phyloP scores from a whole-genome alignment of 2,113 vertebrate genomes.

The Oxygymnocypris stewartii region DNA sequence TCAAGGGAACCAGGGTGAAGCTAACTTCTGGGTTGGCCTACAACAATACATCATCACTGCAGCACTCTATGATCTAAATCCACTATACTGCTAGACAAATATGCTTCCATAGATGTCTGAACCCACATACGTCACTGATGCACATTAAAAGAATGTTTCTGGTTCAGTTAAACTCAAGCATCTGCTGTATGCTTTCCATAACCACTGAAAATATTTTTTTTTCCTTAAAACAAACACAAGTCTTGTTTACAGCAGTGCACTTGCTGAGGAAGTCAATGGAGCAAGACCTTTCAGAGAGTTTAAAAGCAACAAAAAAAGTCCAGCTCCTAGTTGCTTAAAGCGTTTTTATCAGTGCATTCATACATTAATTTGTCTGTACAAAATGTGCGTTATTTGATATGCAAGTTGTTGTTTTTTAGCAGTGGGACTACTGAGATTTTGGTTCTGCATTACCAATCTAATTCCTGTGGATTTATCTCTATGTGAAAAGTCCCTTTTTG shows the following conservation, averaged over 20 bases:
- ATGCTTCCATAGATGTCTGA: not conserved
- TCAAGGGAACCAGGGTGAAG: not conserved
- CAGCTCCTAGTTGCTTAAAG: not conserved
- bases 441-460: not conserved
- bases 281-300: not conserved
- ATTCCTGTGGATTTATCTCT: constrained; percentile 10
- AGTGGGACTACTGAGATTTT: not conserved
- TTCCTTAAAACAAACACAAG: not conserved
- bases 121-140: not conserved
- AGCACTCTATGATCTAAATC: not conserved
- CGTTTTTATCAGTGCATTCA: not conserved
- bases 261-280: not conserved
- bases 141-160: not conserved
- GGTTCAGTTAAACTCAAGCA: not conserved
- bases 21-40: not conserved
- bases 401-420: not conserved
- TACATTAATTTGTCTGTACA: not conserved
- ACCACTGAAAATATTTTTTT: not conserved
- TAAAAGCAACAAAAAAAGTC: not conserved
- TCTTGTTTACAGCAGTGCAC: not conserved
- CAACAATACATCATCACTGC: not conserved
- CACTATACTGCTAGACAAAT: not conserved
- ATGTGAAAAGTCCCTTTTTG: not conserved
- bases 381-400: not conserved
- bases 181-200: not conserved